Percentiles rank a stretch among this genome's conserved stretches.
Conservation (phyloP, 2,113 vertebrate genomes). For the Hippocampus comes region DNA sequence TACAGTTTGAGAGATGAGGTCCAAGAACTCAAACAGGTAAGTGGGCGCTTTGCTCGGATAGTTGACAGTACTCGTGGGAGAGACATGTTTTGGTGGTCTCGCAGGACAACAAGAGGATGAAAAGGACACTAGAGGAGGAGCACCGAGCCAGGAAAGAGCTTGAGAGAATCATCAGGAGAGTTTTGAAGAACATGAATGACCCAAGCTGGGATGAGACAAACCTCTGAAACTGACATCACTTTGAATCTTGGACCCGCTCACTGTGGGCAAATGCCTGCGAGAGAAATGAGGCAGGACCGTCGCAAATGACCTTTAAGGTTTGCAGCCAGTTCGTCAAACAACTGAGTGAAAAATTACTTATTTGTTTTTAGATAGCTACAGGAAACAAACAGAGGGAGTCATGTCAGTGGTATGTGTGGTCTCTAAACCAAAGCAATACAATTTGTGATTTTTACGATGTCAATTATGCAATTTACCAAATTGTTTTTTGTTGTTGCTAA, state of each 20-base stretch:
- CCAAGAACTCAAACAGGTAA: slow-evolving; percentile 92
- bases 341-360: not conserved
- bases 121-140: slow-evolving; percentile 91
- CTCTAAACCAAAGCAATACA: slow-evolving; percentile 62
- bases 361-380: not conserved
- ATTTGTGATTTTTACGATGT: slow-evolving; percentile 69
- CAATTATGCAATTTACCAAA: slow-evolving; percentile 21
- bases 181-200: slow-evolving; percentile 92
- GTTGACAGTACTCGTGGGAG: not conserved
- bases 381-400: not conserved
- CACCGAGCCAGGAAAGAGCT: slow-evolving; percentile 93
- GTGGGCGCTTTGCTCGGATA: not conserved
- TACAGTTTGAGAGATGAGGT: slow-evolving; percentile 95
- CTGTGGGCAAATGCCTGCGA: slow-evolving; percentile 6
- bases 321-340: slow-evolving; percentile 24
- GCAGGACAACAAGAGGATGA: slow-evolving; percentile 98
- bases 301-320: slow-evolving; percentile 34
- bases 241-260: slow-evolving; percentile 13
- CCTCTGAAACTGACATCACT: slow-evolving; percentile 71
- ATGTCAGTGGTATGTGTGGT: slow-evolving; percentile 18
- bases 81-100: slow-evolving; percentile 1
- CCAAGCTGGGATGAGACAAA: slow-evolving; percentile 96
- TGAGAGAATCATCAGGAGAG: slow-evolving; percentile 88
- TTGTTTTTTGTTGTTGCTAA: slow-evolving; percentile 30
- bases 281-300: not conserved